phyloP scores from a whole-genome alignment of 2,888 invertebrate genomes.

The Drosophila limbata region DNA sequence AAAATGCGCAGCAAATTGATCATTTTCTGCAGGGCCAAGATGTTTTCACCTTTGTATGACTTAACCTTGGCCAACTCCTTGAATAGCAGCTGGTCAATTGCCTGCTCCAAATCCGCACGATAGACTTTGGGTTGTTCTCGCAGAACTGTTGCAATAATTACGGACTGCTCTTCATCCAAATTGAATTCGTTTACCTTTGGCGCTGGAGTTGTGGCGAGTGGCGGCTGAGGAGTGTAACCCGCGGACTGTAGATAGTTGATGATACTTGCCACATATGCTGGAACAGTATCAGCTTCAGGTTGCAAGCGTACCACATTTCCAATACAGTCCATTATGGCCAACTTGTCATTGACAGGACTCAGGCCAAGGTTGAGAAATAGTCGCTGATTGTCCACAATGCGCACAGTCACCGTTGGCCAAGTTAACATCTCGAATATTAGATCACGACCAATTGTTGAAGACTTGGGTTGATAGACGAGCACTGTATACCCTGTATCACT shows the following conservation, averaged over 20 bases:
- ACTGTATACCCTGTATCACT: constrained; percentile 7
- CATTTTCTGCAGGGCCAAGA: constrained; percentile 39
- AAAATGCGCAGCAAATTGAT: constrained; percentile 30
- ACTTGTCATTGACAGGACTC: background rate
- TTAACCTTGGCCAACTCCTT: constrained; percentile 61
- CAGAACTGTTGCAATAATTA: constrained; percentile 47
- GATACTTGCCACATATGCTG: constrained; percentile 40
- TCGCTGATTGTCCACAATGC: constrained; percentile 24
- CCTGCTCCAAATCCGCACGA: constrained; percentile 88
- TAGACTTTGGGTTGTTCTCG: constrained; percentile 28
- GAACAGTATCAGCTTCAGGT: background rate
- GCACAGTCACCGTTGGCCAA: constrained; percentile 45
- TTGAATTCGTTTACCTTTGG: constrained; percentile 2
- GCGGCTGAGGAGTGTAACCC: background rate
- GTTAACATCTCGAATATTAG: constrained; percentile 43
- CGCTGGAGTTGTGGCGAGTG: background rate
- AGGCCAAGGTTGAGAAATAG: constrained; percentile 24
- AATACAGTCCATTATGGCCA: constrained; percentile 26
- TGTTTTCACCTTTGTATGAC: constrained; percentile 25
- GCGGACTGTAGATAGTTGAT: constrained; percentile 1
- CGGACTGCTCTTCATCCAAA: constrained; percentile 40
- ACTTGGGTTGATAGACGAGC: constrained; percentile 46
- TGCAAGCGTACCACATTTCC: constrained; percentile 8
- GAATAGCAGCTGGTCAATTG: constrained; percentile 88
- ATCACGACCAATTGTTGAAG: constrained; percentile 54